phyloP scores from a whole-genome alignment of 2,888 invertebrate genomes.

The Scotopteryx bipunctaria region DNA sequence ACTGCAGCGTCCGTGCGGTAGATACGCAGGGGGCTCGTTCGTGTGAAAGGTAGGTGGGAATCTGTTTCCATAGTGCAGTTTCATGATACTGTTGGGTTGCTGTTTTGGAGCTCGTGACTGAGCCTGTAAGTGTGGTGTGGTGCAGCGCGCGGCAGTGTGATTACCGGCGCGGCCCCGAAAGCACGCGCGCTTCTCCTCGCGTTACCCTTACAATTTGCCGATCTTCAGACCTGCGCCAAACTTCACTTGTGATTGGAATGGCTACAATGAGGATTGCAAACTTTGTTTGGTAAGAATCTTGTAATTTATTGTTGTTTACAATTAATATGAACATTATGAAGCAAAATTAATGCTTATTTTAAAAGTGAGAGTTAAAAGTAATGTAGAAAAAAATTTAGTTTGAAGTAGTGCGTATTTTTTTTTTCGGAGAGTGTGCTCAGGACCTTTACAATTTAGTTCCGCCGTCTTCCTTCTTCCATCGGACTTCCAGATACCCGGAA shows the following conservation, averaged over 20 bases:
- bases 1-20: too few species aligned
- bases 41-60: too few species aligned
- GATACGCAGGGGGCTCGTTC: too few species aligned
- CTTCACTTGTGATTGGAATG: conserved; percentile 27
- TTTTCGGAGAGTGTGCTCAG: too few species aligned
- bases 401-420: too few species aligned
- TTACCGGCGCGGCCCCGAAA: conserved; percentile 22
- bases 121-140: background rate
- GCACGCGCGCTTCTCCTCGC: conserved; percentile 25
- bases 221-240: conserved; percentile 29
- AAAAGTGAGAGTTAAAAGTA: too few species aligned
- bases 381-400: too few species aligned
- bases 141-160: conserved; percentile 33
- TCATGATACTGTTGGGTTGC: background rate
- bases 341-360: too few species aligned
- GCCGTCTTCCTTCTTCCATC: too few species aligned
- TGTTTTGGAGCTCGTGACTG: background rate
- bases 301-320: background rate
- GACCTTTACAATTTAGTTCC: too few species aligned
- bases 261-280: conserved; percentile 14
- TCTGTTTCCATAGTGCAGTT: too few species aligned
- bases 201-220: conserved; percentile 31
- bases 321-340: background rate
- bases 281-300: conserved; percentile 11
- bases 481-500: too few species aligned